These are phyloP conservation scores for Acronicta leporina DNA, from an alignment of 2,888 invertebrate species.

Conservation along the genomic window DNA sequence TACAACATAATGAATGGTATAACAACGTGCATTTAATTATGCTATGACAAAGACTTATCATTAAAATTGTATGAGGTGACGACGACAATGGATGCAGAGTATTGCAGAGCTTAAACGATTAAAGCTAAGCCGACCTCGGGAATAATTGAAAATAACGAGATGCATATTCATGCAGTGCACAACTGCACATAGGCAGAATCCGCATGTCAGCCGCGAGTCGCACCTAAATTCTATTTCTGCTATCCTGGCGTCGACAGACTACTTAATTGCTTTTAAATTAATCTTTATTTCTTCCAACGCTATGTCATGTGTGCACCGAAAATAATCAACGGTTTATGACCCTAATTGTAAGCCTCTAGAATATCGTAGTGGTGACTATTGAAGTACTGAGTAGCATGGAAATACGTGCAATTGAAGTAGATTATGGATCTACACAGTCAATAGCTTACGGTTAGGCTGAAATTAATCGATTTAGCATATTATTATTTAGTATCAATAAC, in stretches of 20 bases:
- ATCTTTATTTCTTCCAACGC: constrained; percentile 22
- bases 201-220: constrained; percentile 37
- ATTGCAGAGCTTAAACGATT: constrained; percentile 63
- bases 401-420: too few species aligned
- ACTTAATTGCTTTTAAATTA: constrained; percentile 52
- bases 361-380: too few species aligned
- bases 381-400: too few species aligned
- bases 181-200: constrained; percentile 61
- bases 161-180: constrained; percentile 80
- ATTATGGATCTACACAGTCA: too few species aligned
- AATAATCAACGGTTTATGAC: not conserved
- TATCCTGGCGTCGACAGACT: constrained; percentile 31
- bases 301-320: constrained; percentile 12
- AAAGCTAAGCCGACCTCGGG: constrained; percentile 66
- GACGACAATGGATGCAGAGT: constrained; percentile 66
- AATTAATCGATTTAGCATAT: too few species aligned
- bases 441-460: too few species aligned
- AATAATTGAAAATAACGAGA: constrained; percentile 83
- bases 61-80: constrained; percentile 72
- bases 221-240: constrained; percentile 51
- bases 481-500: too few species aligned
- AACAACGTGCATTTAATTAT: constrained; percentile 59
- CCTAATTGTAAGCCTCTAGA: too few species aligned
- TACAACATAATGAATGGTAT: constrained; percentile 51
- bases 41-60: constrained; percentile 67